Evolutionary conservation across 2,113 vertebrate genomes (phyloP), one percentile per base, ranked within the genome.

Genomic region (Oxygymnocypris stewartii): DNA sequence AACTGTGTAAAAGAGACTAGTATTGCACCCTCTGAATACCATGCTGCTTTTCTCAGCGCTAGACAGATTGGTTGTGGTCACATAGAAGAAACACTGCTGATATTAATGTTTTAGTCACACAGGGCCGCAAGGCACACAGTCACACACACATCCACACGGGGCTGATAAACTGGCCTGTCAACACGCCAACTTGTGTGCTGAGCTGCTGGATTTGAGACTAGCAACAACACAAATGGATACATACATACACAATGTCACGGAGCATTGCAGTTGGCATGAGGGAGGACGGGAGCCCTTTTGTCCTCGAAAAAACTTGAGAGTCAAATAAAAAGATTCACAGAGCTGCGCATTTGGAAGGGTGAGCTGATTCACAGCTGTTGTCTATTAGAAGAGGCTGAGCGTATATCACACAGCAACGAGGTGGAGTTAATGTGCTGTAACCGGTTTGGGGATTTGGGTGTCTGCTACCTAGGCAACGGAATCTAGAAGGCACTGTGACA

Each of bases 391-490:
- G 23, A 65, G 59, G 37, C 40, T 65, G 79, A 28, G 37, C 25
- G 18, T 35, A 65, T 40, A 49, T 67, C 76, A 85, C 69, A 74
- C 65, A 11, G 87, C 78, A 86, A 90, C 88, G 90, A 90, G 89
- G 89, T 71, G 57, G 49, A 91, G 85, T 85, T 91, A 90, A 92
- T 90, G 89, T 87, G 80, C 88, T 85, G 40, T 89, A 88, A 90
- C 91, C 88, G 85, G 79, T 35, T 57, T 69, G 51, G 74, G 57
- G 86, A 51, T 74, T 89, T 86, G 75, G 87, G 84, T 88, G 89
- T 91, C 88, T 90, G 90, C 91, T 92, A 87, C 91, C 85, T 88
- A 89, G 81, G 90, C 89, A 92, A 92, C 90, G 25, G 11, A 67
- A 85, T 20, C 44, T 40, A 28, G 42, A n/a, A 16, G 61, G 25